A percentile compares a stretch with the other conserved stretches of the same genome.
Conservation (phyloP, 2,888 invertebrate species). For the Stenotaenia linearis region DNA sequence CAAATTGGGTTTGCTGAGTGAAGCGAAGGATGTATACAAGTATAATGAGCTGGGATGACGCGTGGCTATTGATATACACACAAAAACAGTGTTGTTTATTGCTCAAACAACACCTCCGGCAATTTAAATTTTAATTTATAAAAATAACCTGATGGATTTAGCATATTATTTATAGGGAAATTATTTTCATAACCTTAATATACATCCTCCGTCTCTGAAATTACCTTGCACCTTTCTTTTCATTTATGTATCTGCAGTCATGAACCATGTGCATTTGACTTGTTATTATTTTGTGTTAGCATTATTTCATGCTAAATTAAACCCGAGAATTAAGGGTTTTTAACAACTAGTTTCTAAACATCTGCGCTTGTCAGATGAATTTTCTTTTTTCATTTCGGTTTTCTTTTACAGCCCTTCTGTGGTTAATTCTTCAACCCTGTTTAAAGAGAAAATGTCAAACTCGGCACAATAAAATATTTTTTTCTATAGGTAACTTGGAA, state of each 20-base stretch:
- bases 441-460: not conserved
- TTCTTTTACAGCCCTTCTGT: not conserved
- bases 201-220: not conserved
- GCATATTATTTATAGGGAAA: not conserved
- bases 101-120: not conserved
- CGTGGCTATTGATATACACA: no score
- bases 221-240: not conserved
- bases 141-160: not conserved
- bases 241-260: not conserved
- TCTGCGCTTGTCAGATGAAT: not conserved
- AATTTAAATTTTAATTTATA: not conserved
- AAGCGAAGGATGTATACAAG: not conserved
- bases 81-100: no score
- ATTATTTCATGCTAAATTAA: slow-evolving; percentile 5
- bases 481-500: not conserved
- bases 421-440: not conserved
- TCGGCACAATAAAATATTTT: not conserved
- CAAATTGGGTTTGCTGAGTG: not conserved
- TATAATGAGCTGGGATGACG: not conserved
- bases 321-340: not conserved
- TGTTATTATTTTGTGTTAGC: not conserved
- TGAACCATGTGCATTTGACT: not conserved
- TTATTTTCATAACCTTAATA: not conserved
- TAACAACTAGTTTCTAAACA: not conserved
- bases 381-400: not conserved